A percentile compares a stretch with the other conserved stretches of the same genome.
These are phyloP conservation scores for Spicauda simplicius DNA, from an alignment of 2,888 invertebrate species.

Conservation along the genomic window DNA sequence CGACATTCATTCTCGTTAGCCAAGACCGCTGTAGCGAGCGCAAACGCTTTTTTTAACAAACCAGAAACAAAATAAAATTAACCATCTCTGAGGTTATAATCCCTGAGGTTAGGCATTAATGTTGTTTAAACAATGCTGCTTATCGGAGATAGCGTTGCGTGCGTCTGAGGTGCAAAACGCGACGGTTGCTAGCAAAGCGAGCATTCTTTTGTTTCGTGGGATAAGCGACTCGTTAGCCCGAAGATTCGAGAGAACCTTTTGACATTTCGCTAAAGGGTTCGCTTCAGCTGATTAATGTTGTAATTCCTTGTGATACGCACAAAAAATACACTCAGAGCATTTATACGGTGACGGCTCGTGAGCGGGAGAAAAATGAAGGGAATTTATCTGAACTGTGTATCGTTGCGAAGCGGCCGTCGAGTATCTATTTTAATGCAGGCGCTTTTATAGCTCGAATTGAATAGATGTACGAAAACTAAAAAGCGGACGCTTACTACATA, in stretches of 20 bases:
- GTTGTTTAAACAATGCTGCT: constrained; percentile 74
- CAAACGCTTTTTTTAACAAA: not conserved
- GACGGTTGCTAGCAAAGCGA: constrained; percentile 54
- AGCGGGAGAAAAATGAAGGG: constrained; percentile 71
- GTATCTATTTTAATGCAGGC: constrained; percentile 63
- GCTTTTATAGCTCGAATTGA: constrained; percentile 45
- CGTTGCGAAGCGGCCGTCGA: constrained; percentile 53
- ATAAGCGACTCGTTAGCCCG: constrained; percentile 65
- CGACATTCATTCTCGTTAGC: constrained; percentile 5
- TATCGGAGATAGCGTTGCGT: constrained; percentile 70
- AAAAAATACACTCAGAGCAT: constrained; percentile 70
- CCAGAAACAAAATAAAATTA: constrained; percentile 56
- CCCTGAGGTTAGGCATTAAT: constrained; percentile 69
- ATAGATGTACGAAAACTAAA: constrained; percentile 47
- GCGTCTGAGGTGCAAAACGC: constrained; percentile 52
- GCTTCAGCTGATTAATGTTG: constrained; percentile 78
- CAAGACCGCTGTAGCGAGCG: not conserved
- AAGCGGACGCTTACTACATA: constrained; percentile 31
- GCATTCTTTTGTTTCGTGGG: constrained; percentile 75
- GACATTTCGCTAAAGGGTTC: constrained; percentile 81
- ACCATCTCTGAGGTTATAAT: constrained; percentile 74
- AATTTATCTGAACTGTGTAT: constrained; percentile 71
- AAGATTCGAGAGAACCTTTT: constrained; percentile 75
- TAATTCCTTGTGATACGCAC: constrained; percentile 72
- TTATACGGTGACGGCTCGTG: constrained; percentile 69